phyloP scores from a whole-genome alignment of 2,797 vertebrate species.

The Enteromius mattozi region DNA sequence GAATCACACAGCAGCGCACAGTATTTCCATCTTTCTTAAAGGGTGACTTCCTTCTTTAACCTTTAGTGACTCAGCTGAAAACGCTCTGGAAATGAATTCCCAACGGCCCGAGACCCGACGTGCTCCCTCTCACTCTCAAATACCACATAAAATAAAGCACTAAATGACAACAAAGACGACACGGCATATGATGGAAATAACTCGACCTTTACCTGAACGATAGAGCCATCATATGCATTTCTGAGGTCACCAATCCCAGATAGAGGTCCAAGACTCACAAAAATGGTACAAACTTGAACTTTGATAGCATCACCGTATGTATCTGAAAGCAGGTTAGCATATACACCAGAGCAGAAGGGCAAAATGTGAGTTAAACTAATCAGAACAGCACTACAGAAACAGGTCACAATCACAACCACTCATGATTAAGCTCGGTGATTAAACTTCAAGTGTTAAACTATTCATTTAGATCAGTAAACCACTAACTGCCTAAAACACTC shows the following conservation, averaged over 20 bases:
- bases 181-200: constrained; percentile 16
- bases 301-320: neutral
- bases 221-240: constrained; percentile 35
- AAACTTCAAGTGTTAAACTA: too few species aligned
- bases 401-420: too few species aligned
- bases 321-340: neutral
- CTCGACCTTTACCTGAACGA: constrained; percentile 40
- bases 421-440: neutral
- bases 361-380: neutral
- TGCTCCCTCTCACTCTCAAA: neutral
- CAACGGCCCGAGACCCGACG: neutral
- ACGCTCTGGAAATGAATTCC: constrained; percentile 32
- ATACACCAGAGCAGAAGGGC: neutral
- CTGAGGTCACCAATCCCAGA: constrained; percentile 24
- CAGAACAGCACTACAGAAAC: neutral
- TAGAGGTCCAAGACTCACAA: constrained; percentile 21
- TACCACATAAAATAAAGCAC: constrained; percentile 22
- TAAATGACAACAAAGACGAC: constrained; percentile 12
- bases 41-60: constrained; percentile 29
- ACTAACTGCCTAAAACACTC: too few species aligned
- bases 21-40: constrained; percentile 34
- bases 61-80: constrained; percentile 38
- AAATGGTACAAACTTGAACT: constrained; percentile 15
- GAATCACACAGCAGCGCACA: neutral
- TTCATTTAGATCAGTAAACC: too few species aligned